Evolutionary conservation across 2,797 vertebrate species (phyloP), one percentile per base, ranked within the genome.

Genomic region (Sebastes wilsoni): DNA sequence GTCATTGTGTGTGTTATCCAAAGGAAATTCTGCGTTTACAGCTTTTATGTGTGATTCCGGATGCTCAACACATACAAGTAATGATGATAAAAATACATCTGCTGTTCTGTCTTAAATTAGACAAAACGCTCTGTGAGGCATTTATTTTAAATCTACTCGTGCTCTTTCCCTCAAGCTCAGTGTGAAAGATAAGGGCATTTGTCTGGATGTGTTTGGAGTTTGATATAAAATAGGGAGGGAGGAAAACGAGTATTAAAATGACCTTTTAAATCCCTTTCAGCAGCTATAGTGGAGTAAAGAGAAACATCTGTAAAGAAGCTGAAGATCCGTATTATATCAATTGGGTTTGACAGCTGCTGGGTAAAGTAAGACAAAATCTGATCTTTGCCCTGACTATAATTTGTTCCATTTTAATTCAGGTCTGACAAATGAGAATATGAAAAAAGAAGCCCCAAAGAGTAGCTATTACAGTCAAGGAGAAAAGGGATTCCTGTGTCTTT

Each of bases 361-460:
- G 69, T 64, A 79, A 88, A 84, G 77, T 86, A 87, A 88, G 87
- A 92, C 84, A 83, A 92, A 86, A 92, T 93, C 86, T 93, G 88
- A 92, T 89, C 90, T 92, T 83, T 93, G 89, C 62, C 81, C 89
- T 67, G 18, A 73, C 70, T 81, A 68, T 88, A 93, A 92, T 92
- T 93, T 90, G 84, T 82, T 92, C 80, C 71, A 84, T 93, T 93
- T 94, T 87, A 85, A 90, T 91, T 91, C 82, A 83, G 82, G 74
- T 89, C 84, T 89, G 75, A 85, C 72, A 85, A 90, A 90, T 89
- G 75, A 85, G 81, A 83, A 90, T 87, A 85, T 72, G 60, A 88
- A 93, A 89, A 65, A 86, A 49, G 46, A 87, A 80, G 65, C 73
- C 79, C 78, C 61, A 72, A 79, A 85, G 79, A 85, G 56, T 49